These are phyloP conservation scores for Scaptomyza cyrtandrae DNA, from an alignment of 2,888 invertebrate genomes.

Conservation along the genomic window DNA sequence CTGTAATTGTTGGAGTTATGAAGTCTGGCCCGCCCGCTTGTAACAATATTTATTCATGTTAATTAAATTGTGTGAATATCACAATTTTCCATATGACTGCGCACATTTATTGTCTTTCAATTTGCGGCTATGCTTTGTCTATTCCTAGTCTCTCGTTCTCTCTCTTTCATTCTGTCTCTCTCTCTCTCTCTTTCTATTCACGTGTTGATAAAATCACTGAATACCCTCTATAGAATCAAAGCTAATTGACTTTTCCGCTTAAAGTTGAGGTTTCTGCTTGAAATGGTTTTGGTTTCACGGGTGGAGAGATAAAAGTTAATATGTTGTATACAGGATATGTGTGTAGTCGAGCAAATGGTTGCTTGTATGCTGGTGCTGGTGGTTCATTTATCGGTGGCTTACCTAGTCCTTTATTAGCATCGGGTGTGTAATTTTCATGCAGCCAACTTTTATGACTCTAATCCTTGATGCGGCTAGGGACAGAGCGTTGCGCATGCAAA, in stretches of 20 bases:
- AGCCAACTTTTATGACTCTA: constrained; percentile 53
- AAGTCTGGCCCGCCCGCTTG: constrained; percentile 64
- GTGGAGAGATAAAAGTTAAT: background rate
- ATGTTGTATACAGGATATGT: constrained; percentile 8
- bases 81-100: constrained; percentile 83
- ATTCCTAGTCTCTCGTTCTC: constrained; percentile 3
- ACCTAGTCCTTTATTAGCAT: constrained; percentile 52
- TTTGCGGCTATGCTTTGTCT: constrained; percentile 70
- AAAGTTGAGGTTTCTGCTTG: background rate
- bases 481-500: constrained; percentile 63
- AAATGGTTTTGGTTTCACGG: constrained; percentile 1
- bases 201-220: background rate
- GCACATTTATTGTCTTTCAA: constrained; percentile 83
- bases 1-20: constrained; percentile 18
- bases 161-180: background rate
- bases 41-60: constrained; percentile 84
- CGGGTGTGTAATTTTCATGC: constrained; percentile 54
- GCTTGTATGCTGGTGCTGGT: constrained; percentile 1
- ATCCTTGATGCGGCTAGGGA: constrained; percentile 37
- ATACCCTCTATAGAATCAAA: background rate
- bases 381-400: constrained; percentile 8
- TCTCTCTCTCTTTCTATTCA: background rate
- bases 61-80: constrained; percentile 85
- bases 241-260: constrained; percentile 3
- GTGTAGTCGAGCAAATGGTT: constrained; percentile 1